A percentile compares a stretch with the other conserved stretches of the same genome.
phyloP scores from a whole-genome alignment of 2,797 vertebrate species.

The Steatocranus sp. region DNA sequence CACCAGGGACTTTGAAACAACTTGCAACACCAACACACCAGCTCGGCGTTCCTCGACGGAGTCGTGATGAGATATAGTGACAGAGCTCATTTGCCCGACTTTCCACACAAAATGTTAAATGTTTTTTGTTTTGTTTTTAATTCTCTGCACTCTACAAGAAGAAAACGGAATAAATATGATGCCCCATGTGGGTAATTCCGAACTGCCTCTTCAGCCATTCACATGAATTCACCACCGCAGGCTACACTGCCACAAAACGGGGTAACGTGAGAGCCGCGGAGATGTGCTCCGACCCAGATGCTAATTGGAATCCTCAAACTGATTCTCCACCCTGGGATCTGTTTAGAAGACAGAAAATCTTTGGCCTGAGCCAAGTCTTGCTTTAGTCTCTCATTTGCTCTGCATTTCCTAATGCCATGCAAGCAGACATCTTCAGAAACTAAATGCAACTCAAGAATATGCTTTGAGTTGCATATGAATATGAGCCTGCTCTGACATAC shows the following conservation, averaged over 20 bases:
- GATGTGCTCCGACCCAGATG: slow-evolving; percentile 47
- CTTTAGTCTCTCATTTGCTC: neutral
- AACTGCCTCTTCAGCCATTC: slow-evolving; percentile 58
- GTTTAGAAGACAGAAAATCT: slow-evolving; percentile 42
- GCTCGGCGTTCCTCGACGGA: neutral
- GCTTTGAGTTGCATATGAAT: slow-evolving; percentile 30
- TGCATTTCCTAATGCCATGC: neutral
- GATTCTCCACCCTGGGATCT: slow-evolving; percentile 18
- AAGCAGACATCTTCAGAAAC: neutral
- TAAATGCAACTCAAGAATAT: neutral
- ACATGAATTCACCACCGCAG: slow-evolving; percentile 37
- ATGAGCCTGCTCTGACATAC: neutral
- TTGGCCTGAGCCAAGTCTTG: slow-evolving; percentile 31
- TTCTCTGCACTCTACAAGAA: neutral
- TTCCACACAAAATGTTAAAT: neutral
- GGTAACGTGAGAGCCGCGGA: slow-evolving; percentile 34
- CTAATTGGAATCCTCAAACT: slow-evolving; percentile 57
- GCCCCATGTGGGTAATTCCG: slow-evolving; percentile 39
- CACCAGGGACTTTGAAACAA: slow-evolving; percentile 25
- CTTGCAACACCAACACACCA: slow-evolving; percentile 22
- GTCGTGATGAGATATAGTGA: neutral
- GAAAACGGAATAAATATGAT: neutral
- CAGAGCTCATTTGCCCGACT: neutral
- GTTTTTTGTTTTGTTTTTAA: fast-evolving
- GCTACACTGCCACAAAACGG: slow-evolving; percentile 28